A percentile compares a stretch with the other conserved stretches of the same genome.
These are phyloP conservation scores for Steatocranus sp. DNA, from an alignment of 2,797 vertebrate genomes.

Conservation along the genomic window DNA sequence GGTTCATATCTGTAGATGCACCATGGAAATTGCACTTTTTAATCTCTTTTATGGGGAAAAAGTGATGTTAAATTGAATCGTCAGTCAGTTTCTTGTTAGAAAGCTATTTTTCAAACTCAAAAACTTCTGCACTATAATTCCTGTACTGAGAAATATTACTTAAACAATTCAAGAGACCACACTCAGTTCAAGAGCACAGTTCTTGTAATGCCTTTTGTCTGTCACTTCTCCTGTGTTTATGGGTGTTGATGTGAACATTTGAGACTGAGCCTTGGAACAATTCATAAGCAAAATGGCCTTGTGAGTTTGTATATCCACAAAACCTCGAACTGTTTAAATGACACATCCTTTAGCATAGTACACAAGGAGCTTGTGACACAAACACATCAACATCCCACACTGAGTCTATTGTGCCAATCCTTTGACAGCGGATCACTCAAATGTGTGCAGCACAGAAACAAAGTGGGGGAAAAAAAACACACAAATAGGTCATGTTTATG, in stretches of 20 bases:
- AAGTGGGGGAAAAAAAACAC: neutral
- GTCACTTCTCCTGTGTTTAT: slow-evolving; percentile 65
- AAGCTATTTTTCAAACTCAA: neutral
- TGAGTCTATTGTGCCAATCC: slow-evolving; percentile 21
- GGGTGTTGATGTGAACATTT: slow-evolving; percentile 68
- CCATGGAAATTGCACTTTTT: neutral
- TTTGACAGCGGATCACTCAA: slow-evolving; percentile 11
- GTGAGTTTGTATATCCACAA: slow-evolving; percentile 62
- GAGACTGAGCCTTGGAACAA: slow-evolving; percentile 51
- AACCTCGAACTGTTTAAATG: slow-evolving; percentile 69
- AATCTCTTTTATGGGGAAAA: neutral
- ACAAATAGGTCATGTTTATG: slow-evolving; percentile 32
- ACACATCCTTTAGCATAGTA: slow-evolving; percentile 61
- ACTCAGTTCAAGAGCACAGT: neutral
- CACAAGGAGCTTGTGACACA: slow-evolving; percentile 35
- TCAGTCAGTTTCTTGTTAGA: neutral
- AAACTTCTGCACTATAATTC: neutral
- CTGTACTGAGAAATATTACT: neutral
- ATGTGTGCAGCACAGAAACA: neutral
- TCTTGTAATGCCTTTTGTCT: slow-evolving; percentile 36
- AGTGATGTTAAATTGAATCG: neutral
- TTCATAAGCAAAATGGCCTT: slow-evolving; percentile 47
- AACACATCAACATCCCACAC: slow-evolving; percentile 48
- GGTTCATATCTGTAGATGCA: neutral
- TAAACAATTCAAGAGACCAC: neutral